Evolutionary conservation across 1,140 invertebrate genomes (phyloP).

Genomic region (Frieseomelitta varia): DNA sequence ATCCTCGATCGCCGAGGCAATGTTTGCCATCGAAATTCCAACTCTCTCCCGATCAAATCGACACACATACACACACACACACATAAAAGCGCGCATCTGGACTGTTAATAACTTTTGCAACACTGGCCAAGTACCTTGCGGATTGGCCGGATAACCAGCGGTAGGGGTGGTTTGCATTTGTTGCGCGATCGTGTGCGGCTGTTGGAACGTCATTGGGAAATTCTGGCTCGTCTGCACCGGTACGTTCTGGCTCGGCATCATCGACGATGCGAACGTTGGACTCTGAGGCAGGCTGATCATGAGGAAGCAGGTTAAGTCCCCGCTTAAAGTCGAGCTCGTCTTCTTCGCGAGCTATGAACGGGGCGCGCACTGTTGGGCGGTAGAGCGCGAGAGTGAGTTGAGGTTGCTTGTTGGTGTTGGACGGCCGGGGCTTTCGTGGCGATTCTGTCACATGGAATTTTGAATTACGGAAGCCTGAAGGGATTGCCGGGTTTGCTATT

Average conservation of each 20-base stretch:
- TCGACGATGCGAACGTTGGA: constrained; percentile 52
- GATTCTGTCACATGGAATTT: constrained; percentile 57
- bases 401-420: not conserved
- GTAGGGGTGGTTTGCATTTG: constrained; percentile 58
- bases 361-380: no score
- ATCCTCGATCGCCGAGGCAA: not conserved
- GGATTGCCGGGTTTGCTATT: constrained; percentile 48
- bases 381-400: no score
- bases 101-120: not conserved
- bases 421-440: not conserved
- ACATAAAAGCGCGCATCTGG: not conserved
- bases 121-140: constrained; percentile 55
- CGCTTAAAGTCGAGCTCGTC: no score
- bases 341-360: not conserved
- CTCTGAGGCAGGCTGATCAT: constrained; percentile 61
- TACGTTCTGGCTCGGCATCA: constrained; percentile 63
- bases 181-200: constrained; percentile 60
- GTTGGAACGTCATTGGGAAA: constrained; percentile 64
- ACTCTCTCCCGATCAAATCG: not conserved
- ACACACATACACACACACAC: not conserved
- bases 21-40: not conserved
- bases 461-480: constrained; percentile 30
- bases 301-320: constrained; percentile 43
- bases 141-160: constrained; percentile 37
- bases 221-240: constrained; percentile 66